Evolutionary conservation across 2,888 invertebrate genomes (phyloP).

Genomic region (Mythimna pallens): DNA sequence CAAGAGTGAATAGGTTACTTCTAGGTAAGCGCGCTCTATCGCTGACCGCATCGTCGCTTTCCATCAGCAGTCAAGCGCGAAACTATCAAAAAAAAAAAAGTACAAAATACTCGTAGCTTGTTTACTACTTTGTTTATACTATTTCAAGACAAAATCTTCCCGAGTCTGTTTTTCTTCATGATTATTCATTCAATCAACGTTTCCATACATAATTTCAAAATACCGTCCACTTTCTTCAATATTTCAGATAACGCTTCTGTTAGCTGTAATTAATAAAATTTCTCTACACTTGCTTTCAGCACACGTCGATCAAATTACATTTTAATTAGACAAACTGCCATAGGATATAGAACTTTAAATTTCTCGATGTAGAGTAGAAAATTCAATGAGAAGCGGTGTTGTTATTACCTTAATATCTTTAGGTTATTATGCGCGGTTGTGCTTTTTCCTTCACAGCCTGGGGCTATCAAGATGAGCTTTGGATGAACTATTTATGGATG

Average conservation of each 20-base stretch:
- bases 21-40: too few relatives aligned
- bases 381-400: slow-evolving; percentile 14
- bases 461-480: slow-evolving; percentile 48
- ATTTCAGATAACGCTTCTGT: slow-evolving; percentile 21
- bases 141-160: too few relatives aligned
- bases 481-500: slow-evolving; percentile 48
- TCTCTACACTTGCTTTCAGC: slow-evolving; percentile 33
- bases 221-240: neutral
- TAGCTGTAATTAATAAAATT: slow-evolving; percentile 59
- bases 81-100: too few relatives aligned
- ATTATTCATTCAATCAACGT: neutral
- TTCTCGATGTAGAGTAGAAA: neutral
- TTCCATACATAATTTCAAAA: neutral
- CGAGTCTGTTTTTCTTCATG: too few relatives aligned
- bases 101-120: too few relatives aligned
- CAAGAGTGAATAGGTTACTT: too few relatives aligned
- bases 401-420: slow-evolving; percentile 41
- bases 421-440: slow-evolving; percentile 44
- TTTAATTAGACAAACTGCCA: slow-evolving; percentile 53
- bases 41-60: too few relatives aligned
- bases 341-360: neutral
- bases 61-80: too few relatives aligned
- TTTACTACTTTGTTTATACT: too few relatives aligned
- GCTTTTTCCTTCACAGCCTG: slow-evolving; percentile 46
- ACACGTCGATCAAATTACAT: slow-evolving; percentile 61